Conservation (phyloP, 2,113 vertebrate genomes). For the Castor canadensis region DNA sequence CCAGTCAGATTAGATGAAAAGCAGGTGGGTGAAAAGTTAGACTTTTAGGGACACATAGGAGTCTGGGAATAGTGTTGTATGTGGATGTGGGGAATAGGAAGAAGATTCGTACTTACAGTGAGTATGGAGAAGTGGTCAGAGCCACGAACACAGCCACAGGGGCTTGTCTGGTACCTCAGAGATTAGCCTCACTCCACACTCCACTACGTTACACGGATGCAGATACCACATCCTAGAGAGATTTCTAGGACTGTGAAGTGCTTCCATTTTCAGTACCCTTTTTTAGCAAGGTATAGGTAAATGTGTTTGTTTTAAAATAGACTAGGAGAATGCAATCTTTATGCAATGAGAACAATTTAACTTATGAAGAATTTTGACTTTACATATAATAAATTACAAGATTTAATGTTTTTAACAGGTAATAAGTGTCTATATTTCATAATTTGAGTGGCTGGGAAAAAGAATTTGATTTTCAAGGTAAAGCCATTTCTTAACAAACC, state of each 20-base stretch:
- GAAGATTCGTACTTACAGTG: background rate
- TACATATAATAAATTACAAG: background rate
- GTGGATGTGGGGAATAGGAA: background rate
- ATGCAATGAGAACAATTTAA: background rate
- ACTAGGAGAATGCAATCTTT: background rate
- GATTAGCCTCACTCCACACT: background rate
- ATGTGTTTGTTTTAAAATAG: background rate
- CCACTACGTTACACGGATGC: background rate
- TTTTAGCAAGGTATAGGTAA: background rate
- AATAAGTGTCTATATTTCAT: background rate
- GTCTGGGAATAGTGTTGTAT: background rate
- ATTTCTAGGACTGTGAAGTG: background rate
- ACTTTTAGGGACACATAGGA: background rate
- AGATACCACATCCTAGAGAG: background rate
- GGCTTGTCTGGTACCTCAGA: background rate
- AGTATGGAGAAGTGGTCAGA: background rate
- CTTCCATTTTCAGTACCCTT: background rate
- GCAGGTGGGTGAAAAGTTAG: background rate
- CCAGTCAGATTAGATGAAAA: conserved; percentile 1
- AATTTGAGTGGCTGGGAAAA: background rate
- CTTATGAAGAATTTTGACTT: background rate
- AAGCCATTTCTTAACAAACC: conserved; percentile 6
- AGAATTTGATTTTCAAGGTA: conserved; percentile 3
- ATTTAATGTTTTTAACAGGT: conserved; percentile 8
- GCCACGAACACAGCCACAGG: background rate